Base-by-base conservation (phyloP, 37 sponge, comb jelly and placozoan genomes). In the Halisarca cf. caerulea region DNA sequence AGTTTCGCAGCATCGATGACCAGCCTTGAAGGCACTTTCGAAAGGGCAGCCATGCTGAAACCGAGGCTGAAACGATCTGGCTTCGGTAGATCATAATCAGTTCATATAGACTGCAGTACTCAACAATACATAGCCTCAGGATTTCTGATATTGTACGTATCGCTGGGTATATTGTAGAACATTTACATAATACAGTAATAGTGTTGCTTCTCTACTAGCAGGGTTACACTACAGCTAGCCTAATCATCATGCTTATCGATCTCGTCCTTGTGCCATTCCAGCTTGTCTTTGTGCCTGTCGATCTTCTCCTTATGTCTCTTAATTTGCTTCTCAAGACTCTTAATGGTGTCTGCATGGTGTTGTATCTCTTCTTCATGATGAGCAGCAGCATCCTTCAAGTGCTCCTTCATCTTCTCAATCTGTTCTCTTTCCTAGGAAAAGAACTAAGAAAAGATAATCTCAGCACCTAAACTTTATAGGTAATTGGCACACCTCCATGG, bases 291-390 rank as follows among this genome's bases (percentile, higher is more conserved):
- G 85, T 89, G 89, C 27, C 89, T 84, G 0, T 41, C 32, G 18
- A 89, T 89, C 81, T 89, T 89, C 27, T 68, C 85, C 44, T 84
- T 80, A 73, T 89, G 85, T 28, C 81, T 57, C 51, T 80, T 84
- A 59, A 89, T 89, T 43, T 89, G 85, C 38, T 88, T 64, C 68
- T 92, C 86, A 38, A 86, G 86, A n/a, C 81, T 80, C 24, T 85
- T 42, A 47, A 92, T 92, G 33, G 82, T 57, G 15, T 92, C 86
- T 61, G 66, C 78, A 57, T 92, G 92, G 6, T 79, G 61, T 0
- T 89, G 79, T 45, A 92, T 88, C 45, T 92, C 92, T 57, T 92
- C 92, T 42, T 89, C 83, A 39, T 92, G 89, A 55, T 88, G 86
- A 23, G 79, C 60, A 23, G 71, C 41, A 7, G 57, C 59, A 33